Evolutionary conservation across 2,797 vertebrate genomes (phyloP).

Genomic region (Sandelia bainsii): DNA sequence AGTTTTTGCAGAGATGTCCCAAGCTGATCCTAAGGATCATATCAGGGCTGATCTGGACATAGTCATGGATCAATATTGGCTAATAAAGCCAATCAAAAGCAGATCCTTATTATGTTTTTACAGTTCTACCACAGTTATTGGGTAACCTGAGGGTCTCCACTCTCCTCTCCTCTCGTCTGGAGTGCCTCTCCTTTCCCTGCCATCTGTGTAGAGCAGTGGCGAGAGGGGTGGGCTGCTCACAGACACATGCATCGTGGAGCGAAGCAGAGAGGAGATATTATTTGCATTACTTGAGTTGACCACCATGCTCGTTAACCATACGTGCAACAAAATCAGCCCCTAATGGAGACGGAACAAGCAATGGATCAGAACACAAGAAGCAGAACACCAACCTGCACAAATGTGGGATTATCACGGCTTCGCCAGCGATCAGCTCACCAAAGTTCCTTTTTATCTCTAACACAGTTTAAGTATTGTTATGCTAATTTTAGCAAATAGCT

Average conservation of each 20-base stretch:
- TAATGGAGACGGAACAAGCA: not conserved
- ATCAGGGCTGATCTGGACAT: not conserved
- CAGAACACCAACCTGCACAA: not conserved
- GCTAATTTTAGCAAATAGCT: not conserved
- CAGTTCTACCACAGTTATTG: not conserved
- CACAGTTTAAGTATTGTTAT: not conserved
- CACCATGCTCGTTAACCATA: not conserved
- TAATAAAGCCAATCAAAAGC: not conserved
- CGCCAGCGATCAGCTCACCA: no score
- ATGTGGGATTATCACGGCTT: not conserved
- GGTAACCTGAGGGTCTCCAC: not conserved
- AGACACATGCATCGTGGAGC: not conserved
- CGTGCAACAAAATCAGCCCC: not conserved
- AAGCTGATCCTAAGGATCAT: not conserved
- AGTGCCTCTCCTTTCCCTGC: not conserved
- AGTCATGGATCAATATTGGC: not conserved
- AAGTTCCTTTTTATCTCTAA: no score
- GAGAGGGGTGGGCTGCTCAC: not conserved
- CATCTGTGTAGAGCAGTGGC: not conserved
- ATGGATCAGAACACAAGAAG: not conserved
- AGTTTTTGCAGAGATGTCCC: slow-evolving; percentile 7
- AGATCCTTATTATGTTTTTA: not conserved
- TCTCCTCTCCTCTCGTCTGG: not conserved
- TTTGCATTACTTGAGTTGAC: not conserved
- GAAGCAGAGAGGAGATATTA: not conserved